phyloP scores from a whole-genome alignment of 2,888 invertebrate species.

The Penaeus monodon region DNA sequence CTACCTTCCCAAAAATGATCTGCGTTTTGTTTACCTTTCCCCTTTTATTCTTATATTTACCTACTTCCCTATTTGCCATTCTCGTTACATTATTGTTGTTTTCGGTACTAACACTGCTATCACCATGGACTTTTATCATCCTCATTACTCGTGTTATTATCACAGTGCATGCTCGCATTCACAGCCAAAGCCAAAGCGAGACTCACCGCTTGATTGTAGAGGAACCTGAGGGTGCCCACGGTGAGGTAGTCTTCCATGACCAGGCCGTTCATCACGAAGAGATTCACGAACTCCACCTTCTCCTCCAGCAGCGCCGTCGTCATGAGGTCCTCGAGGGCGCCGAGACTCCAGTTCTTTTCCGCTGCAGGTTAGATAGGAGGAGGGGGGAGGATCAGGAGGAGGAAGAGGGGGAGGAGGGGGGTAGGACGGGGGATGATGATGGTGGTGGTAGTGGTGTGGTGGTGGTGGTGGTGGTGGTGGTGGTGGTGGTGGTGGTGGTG shows the following conservation, averaged over 20 bases:
- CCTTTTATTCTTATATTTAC: too few species aligned
- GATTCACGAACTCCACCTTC: slow-evolving; percentile 69
- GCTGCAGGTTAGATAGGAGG: background rate
- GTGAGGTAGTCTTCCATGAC: slow-evolving; percentile 70
- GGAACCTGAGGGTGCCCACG: slow-evolving; percentile 67
- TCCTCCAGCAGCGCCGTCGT: slow-evolving; percentile 69
- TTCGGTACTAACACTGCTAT: too few species aligned
- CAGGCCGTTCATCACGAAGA: slow-evolving; percentile 70
- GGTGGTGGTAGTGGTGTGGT: rapidly evolving
- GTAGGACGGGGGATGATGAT: background rate
- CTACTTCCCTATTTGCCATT: too few species aligned
- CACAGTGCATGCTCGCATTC: background rate
- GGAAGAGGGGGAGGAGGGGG: too few species aligned
- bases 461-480: too few species aligned
- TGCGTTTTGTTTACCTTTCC: too few species aligned
- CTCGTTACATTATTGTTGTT: too few species aligned
- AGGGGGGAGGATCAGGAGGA: background rate
- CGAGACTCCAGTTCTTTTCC: slow-evolving; percentile 63
- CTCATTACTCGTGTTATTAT: too few species aligned
- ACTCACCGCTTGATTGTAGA: slow-evolving; percentile 68
- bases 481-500: too few species aligned
- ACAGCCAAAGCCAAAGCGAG: too few species aligned
- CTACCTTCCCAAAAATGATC: too few species aligned
- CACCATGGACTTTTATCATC: background rate
- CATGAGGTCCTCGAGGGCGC: slow-evolving; percentile 68